Percentiles rank a stretch among this genome's conserved stretches.
Evolutionary conservation across 2,888 invertebrate genomes (phyloP).

Genomic region (Apomyelois bistriatella): DNA sequence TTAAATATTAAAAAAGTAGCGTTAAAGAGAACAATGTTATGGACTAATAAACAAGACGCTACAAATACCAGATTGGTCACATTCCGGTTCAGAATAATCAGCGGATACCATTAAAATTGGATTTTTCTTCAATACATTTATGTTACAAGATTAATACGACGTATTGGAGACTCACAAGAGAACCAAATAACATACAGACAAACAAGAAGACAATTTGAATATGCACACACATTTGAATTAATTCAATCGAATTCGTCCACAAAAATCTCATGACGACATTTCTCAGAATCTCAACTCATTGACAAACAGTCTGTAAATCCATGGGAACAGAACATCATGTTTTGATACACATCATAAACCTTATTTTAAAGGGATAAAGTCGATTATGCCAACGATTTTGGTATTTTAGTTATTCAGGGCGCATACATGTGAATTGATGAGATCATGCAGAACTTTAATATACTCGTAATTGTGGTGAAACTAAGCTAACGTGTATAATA

Average conservation of each 20-base stretch:
- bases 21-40: too few species aligned
- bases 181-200: background rate
- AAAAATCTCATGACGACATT: slow-evolving; percentile 15
- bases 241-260: slow-evolving; percentile 16
- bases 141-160: background rate
- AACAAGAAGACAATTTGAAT: slow-evolving; percentile 3
- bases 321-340: slow-evolving; percentile 17
- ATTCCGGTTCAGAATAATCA: too few species aligned
- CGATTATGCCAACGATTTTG: background rate
- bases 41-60: too few species aligned
- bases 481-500: background rate
- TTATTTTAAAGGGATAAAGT: background rate
- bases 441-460: slow-evolving; percentile 15
- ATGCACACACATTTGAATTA: slow-evolving; percentile 5
- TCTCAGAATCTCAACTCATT: slow-evolving; percentile 20
- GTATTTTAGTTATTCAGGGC: background rate
- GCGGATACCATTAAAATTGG: too few species aligned
- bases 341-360: background rate
- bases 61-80: too few species aligned
- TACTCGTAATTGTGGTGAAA: background rate
- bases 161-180: background rate
- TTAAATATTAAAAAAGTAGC: too few species aligned
- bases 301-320: slow-evolving; percentile 16
- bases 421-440: slow-evolving; percentile 18
- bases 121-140: too few species aligned